phyloP scores from a whole-genome alignment of 2,888 invertebrate species.

The Brachyptera risi region DNA sequence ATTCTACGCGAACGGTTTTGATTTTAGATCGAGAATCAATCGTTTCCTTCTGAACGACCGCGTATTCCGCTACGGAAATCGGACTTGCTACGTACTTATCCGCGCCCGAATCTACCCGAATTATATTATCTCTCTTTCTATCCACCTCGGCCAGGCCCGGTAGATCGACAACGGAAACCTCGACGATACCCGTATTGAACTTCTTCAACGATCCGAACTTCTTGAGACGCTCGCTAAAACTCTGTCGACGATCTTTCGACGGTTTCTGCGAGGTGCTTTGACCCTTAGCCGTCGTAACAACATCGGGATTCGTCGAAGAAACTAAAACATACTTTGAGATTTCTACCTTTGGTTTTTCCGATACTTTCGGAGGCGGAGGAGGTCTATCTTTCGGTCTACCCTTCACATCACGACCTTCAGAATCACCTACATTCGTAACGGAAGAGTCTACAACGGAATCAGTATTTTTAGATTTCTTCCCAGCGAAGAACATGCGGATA shows the following conservation, averaged over 20 bases:
- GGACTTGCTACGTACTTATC: neutral
- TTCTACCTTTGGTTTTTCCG: slow-evolving; percentile 45
- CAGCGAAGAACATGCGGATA: too few species aligned
- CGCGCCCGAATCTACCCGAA: neutral
- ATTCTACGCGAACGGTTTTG: neutral
- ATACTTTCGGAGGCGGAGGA: neutral
- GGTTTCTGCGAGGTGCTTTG: neutral
- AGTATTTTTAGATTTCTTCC: too few species aligned
- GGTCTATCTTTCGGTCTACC: neutral
- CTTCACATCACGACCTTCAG: neutral
- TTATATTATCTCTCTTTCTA: neutral
- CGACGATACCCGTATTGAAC: slow-evolving; percentile 11
- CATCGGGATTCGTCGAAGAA: slow-evolving; percentile 61
- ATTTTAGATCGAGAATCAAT: too few species aligned
- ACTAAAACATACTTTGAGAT: slow-evolving; percentile 58
- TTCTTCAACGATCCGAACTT: slow-evolving; percentile 2
- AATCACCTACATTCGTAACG: too few species aligned
- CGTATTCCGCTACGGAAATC: neutral
- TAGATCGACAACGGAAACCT: slow-evolving; percentile 6
- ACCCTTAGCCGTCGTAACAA: slow-evolving; percentile 44
- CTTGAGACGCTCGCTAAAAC: slow-evolving; percentile 4
- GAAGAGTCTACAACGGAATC: too few species aligned
- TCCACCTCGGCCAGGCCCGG: neutral
- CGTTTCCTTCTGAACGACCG: neutral
- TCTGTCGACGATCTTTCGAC: neutral